Conservation (phyloP, 2,797 vertebrate species). For the Enteromius mattozi region DNA sequence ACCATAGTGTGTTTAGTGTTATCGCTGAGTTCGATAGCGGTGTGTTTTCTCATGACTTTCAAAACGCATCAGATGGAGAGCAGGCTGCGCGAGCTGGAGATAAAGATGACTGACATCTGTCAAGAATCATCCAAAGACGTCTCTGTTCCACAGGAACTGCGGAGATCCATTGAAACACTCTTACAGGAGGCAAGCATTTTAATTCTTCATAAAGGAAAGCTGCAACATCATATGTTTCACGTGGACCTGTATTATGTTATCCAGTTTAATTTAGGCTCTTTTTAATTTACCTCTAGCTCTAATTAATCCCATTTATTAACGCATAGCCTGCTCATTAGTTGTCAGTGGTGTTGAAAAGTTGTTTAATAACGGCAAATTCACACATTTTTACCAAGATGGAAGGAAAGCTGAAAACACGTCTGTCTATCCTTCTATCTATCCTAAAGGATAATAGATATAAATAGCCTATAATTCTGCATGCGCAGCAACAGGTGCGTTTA, state of each 20-base stretch:
- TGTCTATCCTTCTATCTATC: neutral
- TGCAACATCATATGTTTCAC: neutral
- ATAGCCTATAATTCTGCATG: neutral
- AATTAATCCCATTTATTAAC: too few relatives aligned
- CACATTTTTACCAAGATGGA: neutral
- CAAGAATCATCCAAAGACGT: conserved; percentile 70
- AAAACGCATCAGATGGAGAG: conserved; percentile 85
- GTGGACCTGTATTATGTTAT: neutral
- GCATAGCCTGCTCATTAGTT: neutral
- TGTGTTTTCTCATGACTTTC: conserved; percentile 86
- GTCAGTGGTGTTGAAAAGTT: neutral
- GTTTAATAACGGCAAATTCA: neutral
- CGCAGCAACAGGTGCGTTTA: neutral
- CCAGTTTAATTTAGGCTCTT: neutral
- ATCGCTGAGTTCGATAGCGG: conserved; percentile 82
- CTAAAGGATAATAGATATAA: neutral
- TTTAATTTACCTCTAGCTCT: neutral
- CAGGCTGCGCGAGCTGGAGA: conserved; percentile 83
- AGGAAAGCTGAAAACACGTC: neutral
- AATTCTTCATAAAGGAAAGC: conserved; percentile 17
- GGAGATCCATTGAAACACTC: conserved; percentile 79
- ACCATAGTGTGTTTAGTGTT: conserved; percentile 80
- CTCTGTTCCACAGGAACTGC: conserved; percentile 74
- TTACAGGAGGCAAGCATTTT: conserved; percentile 82
- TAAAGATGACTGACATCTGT: conserved; percentile 71